These are phyloP conservation scores for Diacarnus erythraeanus DNA, from an alignment of 37 sponge, comb jelly and placozoan species.

Conservation along the genomic window DNA sequence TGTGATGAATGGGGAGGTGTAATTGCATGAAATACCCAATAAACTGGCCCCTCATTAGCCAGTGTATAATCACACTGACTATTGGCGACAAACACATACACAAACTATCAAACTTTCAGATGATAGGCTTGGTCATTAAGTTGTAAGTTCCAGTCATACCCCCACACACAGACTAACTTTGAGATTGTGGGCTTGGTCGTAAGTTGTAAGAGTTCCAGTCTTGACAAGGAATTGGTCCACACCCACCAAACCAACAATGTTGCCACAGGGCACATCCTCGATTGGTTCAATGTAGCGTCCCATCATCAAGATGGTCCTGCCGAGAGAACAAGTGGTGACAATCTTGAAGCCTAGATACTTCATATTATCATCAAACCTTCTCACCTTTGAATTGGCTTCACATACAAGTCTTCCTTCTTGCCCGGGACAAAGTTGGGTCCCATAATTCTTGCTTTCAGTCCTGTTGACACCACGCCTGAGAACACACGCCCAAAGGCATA, in stretches of 20 bases:
- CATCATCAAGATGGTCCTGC: constrained; percentile 98
- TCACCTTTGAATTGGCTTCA: constrained; percentile 93
- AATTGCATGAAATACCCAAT: background rate
- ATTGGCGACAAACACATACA: too few relatives aligned
- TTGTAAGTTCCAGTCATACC: background rate
- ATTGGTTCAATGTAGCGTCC: constrained; percentile 94
- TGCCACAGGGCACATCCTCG: constrained; percentile 99
- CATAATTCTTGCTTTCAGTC: constrained; percentile 95
- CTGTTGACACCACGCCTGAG: constrained; percentile 95
- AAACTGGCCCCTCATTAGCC: too few relatives aligned
- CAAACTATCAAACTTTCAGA: background rate
- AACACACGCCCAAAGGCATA: constrained; percentile 99
- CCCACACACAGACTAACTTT: constrained; percentile 50
- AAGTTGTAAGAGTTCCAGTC: constrained; percentile 97
- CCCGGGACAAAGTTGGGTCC: constrained; percentile 98
- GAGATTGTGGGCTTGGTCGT: constrained; percentile 96
- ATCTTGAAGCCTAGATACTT: background rate
- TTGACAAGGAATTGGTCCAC: constrained; percentile 99
- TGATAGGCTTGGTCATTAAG: too few relatives aligned
- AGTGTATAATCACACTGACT: too few relatives aligned
- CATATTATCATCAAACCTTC: background rate
- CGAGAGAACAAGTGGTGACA: background rate
- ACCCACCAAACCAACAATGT: constrained; percentile 97
- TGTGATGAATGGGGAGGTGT: background rate
- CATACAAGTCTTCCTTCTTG: constrained; percentile 93